Percentiles rank a stretch among this genome's conserved stretches.
These are phyloP conservation scores for Lissocephala sabroskyi DNA, from an alignment of 2,888 invertebrate genomes.

Conservation along the genomic window DNA sequence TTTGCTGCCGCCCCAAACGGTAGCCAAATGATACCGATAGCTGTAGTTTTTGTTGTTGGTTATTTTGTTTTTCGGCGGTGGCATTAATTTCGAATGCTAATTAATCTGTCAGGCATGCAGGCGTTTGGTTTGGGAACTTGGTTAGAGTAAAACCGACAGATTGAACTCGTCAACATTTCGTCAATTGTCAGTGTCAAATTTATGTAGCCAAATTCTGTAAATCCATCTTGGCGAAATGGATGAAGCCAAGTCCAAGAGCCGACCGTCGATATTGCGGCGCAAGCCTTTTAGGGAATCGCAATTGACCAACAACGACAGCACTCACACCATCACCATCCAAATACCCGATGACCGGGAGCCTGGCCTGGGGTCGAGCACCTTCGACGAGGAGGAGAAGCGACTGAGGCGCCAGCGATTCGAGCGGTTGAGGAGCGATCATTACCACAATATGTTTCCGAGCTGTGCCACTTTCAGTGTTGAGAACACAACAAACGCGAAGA, in stretches of 20 bases:
- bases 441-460: slow-evolving; percentile 31
- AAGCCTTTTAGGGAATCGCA: too few species aligned
- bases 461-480: too few species aligned
- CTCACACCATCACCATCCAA: slow-evolving; percentile 29
- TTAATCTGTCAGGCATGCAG: slow-evolving; percentile 52
- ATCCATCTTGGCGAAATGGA: too few species aligned
- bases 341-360: slow-evolving; percentile 13
- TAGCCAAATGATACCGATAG: slow-evolving; percentile 37
- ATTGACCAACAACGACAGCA: too few species aligned
- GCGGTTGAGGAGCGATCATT: slow-evolving; percentile 37
- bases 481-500: too few species aligned
- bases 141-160: too few species aligned
- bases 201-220: too few species aligned
- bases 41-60: slow-evolving; percentile 7
- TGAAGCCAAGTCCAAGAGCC: too few species aligned
- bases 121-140: too few species aligned
- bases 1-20: slow-evolving; percentile 35
- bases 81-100: slow-evolving; percentile 54
- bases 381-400: slow-evolving; percentile 13
- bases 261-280: slow-evolving; percentile 20
- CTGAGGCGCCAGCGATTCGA: slow-evolving; percentile 29
- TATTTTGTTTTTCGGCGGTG: slow-evolving; percentile 11
- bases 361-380: slow-evolving; percentile 10
- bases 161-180: too few species aligned
- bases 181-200: too few species aligned